Percentiles rank a stretch among this genome's conserved stretches.
phyloP scores from a whole-genome alignment of 2,797 vertebrate species.

The Pipistrellus pygmaeus region DNA sequence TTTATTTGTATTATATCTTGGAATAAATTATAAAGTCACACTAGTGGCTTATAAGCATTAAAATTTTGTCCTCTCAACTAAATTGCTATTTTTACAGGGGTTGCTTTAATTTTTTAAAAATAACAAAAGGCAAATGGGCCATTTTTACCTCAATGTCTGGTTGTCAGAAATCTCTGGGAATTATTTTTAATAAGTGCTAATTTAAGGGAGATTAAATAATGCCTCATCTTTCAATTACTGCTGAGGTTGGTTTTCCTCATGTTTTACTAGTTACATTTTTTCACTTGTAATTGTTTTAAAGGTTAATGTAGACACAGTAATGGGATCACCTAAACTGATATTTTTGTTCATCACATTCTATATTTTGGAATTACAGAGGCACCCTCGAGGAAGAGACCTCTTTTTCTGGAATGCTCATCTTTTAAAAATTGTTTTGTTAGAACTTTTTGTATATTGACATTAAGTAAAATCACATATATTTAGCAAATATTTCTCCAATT shows the following conservation, averaged over 20 bases:
- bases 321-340: not conserved
- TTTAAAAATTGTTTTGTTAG: not conserved
- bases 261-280: not conserved
- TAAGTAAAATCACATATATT: not conserved
- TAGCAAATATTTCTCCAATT: not conserved
- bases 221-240: not conserved
- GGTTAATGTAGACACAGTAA: not conserved
- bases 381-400: too few relatives aligned
- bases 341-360: not conserved
- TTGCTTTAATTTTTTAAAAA: constrained; percentile 20
- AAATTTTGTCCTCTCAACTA: constrained; percentile 33
- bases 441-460: not conserved
- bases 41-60: not conserved
- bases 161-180: not conserved
- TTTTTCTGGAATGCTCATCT: not conserved
- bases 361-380: not conserved
- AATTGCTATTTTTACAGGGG: constrained; percentile 7
- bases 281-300: not conserved
- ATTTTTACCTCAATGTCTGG: not conserved
- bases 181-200: not conserved
- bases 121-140: not conserved
- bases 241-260: not conserved
- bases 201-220: not conserved
- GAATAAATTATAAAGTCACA: constrained; percentile 21
- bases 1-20: not conserved